Base-by-base conservation (phyloP, 2,797 vertebrate genomes). In the Gallinago stenura region DNA sequence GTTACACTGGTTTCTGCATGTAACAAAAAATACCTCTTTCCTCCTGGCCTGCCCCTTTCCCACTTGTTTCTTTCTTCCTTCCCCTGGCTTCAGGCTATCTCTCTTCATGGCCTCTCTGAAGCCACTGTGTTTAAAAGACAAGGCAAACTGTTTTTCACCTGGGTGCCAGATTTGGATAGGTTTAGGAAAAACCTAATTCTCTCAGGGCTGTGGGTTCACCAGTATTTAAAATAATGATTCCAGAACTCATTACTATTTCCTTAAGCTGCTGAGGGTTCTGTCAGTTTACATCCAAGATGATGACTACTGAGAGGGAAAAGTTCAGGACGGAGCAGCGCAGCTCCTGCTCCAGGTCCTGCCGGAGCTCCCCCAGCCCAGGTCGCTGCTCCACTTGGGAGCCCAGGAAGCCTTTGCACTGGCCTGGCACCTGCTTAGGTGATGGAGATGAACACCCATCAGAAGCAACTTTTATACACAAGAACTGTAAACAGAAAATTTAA, bases 341-440 rank as follows among this genome's bases (percentile, higher is more conserved):
- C 41, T 79, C 17, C 17, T 76, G 12, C 3, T 0, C 26, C 13
- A n/a, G 5, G 31, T 83, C 45, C 70, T 82, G 62, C 14, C 3
- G 2, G 41, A 73, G 48, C 10, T 51, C 8, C 24, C 10, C 7
- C 53, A 43, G 57, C 20, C 54, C 7, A 4, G 18, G n/a, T 57
- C 0, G 1, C n/a, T 43, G 79, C 58, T 73, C 28, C 1, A 0
- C n/a, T n/a, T 2, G 0, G 33, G 50, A 79, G 64, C 12, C 3
- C 13, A 68, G n/a, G 17, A 48, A 57, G 19, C 28, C 51, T 25
- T 72, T 56, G 31, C 41, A 10, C 3, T 79, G 75, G 21, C n/a
- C 30, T 45, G 11, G 10, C 26, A 48, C 21, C 3, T 6, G 14
- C 48, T 83, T 62, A 30, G 5, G 28, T 69, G 62, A 31, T 25